Conservation (phyloP, 2,888 invertebrate species). For the Andrena dorsata region DNA sequence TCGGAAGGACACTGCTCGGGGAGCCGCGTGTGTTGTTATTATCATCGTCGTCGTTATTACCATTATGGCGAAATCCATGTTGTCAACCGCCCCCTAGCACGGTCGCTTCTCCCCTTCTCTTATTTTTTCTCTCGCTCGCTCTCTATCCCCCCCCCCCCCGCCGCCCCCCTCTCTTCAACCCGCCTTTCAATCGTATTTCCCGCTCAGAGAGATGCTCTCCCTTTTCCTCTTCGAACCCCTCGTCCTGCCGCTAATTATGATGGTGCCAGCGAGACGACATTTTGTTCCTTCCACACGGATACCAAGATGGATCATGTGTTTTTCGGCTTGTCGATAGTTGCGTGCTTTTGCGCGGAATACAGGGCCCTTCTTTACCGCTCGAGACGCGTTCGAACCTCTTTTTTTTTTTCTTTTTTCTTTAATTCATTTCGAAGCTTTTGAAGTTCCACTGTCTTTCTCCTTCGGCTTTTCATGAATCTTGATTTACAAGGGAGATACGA, state of each 20-base stretch:
- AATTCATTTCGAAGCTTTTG: background rate
- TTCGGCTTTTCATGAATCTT: background rate
- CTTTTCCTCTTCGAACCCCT: conserved; percentile 47
- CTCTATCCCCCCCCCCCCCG: conserved; percentile 54
- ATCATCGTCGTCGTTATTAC: conserved; percentile 74
- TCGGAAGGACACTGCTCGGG: conserved; percentile 11
- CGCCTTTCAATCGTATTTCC: conserved; percentile 76
- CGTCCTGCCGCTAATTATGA: conserved; percentile 82
- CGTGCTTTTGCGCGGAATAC: conserved; percentile 27
- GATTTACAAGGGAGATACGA: too few species aligned
- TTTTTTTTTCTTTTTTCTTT: background rate
- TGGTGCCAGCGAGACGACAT: conserved; percentile 82
- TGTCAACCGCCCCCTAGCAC: conserved; percentile 77
- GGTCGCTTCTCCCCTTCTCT: conserved; percentile 66
- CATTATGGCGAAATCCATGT: conserved; percentile 79
- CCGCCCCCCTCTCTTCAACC: conserved; percentile 41
- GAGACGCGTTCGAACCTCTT: conserved; percentile 18
- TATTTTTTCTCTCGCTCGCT: conserved; percentile 51
- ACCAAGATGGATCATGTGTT: conserved; percentile 80
- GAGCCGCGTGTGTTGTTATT: conserved; percentile 73
- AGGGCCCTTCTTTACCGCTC: conserved; percentile 60
- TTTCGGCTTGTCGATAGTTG: conserved; percentile 59
- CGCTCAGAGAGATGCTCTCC: conserved; percentile 68
- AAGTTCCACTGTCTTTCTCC: background rate
- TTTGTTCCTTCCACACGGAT: conserved; percentile 79